These are phyloP conservation scores for Hemicentrotus pulcherrimus DNA, from an alignment of 35 echinoderm and acorn worm genomes.

Conservation along the genomic window DNA sequence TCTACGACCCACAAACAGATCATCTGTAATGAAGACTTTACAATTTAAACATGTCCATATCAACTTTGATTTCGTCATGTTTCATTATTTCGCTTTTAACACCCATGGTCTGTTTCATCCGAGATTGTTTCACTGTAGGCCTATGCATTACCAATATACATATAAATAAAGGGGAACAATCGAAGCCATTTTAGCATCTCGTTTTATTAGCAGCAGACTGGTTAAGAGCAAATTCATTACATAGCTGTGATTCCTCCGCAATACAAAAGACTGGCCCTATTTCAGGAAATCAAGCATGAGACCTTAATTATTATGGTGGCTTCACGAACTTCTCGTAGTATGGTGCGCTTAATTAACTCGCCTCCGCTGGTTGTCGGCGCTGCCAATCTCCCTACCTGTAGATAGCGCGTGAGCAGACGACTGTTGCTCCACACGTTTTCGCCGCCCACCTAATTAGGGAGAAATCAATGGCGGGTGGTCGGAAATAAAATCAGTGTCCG, in stretches of 20 bases:
- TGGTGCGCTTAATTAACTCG: slow-evolving; percentile 16
- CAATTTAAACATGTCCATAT: background rate
- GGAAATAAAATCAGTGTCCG: background rate
- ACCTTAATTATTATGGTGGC: slow-evolving; percentile 3
- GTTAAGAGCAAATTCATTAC: slow-evolving; percentile 4
- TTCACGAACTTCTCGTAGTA: background rate
- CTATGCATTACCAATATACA: too few relatives aligned
- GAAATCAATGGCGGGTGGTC: background rate
- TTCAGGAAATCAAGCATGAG: background rate
- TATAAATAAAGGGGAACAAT: too few relatives aligned
- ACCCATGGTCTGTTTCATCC: background rate
- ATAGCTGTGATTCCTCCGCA: background rate
- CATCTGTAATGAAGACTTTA: background rate
- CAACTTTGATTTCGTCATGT: background rate
- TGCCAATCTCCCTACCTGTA: background rate
- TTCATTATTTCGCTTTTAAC: background rate
- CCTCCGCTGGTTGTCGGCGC: background rate
- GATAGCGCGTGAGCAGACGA: slow-evolving; percentile 14
- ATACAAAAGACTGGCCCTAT: background rate
- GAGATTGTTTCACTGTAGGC: too few relatives aligned
- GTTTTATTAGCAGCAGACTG: background rate
- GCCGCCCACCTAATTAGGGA: background rate
- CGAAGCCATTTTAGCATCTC: background rate
- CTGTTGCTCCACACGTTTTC: background rate
- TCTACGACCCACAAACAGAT: too few relatives aligned